Percentiles rank a stretch among this genome's conserved stretches.
phyloP scores from a whole-genome alignment of 2,113 vertebrate species.

The Passerina amoena region DNA sequence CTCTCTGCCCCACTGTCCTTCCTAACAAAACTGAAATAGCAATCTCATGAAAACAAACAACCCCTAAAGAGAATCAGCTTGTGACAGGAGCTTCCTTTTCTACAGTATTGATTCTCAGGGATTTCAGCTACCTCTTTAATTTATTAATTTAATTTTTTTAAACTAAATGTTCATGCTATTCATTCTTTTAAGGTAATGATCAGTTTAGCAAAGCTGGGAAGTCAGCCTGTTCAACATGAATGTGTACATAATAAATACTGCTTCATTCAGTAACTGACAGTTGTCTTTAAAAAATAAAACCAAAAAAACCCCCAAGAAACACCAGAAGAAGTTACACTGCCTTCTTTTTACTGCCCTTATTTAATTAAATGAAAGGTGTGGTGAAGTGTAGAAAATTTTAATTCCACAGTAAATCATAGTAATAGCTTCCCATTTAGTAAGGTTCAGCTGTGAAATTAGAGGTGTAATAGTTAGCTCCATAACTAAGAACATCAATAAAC shows the following conservation, averaged over 20 bases:
- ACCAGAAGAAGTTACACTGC: not conserved
- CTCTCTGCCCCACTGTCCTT: not conserved
- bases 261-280: not conserved
- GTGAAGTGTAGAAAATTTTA: conserved; percentile 35
- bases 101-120: not conserved
- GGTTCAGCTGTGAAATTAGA: conserved; percentile 47
- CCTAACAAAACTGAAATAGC: rapidly evolving
- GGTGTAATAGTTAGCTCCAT: conserved; percentile 23
- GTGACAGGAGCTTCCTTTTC: not conserved
- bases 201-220: not conserved
- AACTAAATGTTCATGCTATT: not conserved
- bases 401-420: conserved; percentile 30
- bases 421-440: conserved; percentile 11
- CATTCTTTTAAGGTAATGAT: not conserved
- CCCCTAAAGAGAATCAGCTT: not conserved
- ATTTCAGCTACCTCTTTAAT: not conserved
- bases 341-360: conserved; percentile 6
- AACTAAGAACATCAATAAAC: conserved; percentile 13
- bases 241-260: not conserved
- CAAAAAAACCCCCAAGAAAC: no score
- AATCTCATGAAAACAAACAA: not conserved
- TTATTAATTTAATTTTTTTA: not conserved
- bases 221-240: not conserved
- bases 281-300: not conserved
- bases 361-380: conserved; percentile 48